These are phyloP conservation scores for Elmis aenea DNA, from an alignment of 2,888 invertebrate species.

Conservation along the genomic window DNA sequence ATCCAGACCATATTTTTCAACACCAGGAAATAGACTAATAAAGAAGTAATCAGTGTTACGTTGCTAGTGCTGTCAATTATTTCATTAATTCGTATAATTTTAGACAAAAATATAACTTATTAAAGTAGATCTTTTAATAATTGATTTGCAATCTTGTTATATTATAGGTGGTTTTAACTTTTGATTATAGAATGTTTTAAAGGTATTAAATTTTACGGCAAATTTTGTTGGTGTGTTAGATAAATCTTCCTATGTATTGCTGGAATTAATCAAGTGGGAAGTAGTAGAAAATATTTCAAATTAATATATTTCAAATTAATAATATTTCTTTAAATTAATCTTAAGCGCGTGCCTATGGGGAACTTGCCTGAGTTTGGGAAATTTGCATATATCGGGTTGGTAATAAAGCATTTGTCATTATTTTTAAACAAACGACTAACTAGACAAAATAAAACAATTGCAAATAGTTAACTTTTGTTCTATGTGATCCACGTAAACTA, in stretches of 20 bases:
- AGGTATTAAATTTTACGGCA: conserved; percentile 19
- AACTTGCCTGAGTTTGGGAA: no score
- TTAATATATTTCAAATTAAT: no score
- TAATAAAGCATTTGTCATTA: no score
- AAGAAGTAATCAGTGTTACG: conserved; percentile 21
- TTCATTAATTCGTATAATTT: conserved; percentile 19
- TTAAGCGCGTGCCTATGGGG: no score
- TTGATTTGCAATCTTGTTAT: conserved; percentile 13
- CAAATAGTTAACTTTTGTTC: no score
- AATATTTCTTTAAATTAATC: no score
- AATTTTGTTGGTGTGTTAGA: conserved; percentile 17
- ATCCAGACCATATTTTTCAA: conserved; percentile 12
- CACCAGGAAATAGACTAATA: conserved; percentile 11
- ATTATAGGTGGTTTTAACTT: conserved; percentile 20
- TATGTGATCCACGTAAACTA: no score
- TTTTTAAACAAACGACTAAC: no score
- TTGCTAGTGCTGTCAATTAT: conserved; percentile 26
- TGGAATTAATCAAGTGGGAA: conserved; percentile 1
- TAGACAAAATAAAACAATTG: no score
- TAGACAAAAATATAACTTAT: conserved; percentile 21
- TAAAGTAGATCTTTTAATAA: conserved; percentile 22
- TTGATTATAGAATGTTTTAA: conserved; percentile 16
- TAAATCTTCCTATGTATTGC: conserved; percentile 7
- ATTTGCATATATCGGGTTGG: no score
- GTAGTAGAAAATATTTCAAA: no score